Percentiles rank a stretch among this genome's conserved stretches.
These are phyloP conservation scores for Etheostoma spectabile DNA, from an alignment of 2,113 vertebrate genomes.

Conservation along the genomic window DNA sequence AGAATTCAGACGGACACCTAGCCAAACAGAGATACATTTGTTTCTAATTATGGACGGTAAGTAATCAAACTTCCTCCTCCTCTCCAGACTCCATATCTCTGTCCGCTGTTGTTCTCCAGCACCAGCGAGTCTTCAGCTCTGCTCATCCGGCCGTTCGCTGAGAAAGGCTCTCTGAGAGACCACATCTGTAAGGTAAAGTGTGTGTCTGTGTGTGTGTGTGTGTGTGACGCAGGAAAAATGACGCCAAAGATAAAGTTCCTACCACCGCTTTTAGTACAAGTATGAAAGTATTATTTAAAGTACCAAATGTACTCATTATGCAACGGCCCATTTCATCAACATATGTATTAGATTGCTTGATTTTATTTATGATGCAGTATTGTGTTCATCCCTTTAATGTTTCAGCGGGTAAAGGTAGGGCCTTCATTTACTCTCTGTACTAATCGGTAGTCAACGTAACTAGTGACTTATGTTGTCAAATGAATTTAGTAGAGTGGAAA, in stretches of 20 bases:
- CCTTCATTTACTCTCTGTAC: too few relatives aligned
- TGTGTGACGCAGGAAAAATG: too few relatives aligned
- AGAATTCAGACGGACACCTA: neutral
- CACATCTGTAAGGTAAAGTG: conserved; percentile 94
- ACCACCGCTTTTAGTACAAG: too few relatives aligned
- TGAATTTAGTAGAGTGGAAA: neutral
- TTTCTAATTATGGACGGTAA: neutral
- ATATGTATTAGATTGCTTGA: too few relatives aligned
- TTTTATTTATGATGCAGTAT: too few relatives aligned
- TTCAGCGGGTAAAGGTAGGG: neutral
- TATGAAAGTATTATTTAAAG: too few relatives aligned
- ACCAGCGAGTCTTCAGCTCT: conserved; percentile 93
- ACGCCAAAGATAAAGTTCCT: too few relatives aligned
- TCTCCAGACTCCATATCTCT: conserved; percentile 90
- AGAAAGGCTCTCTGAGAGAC: conserved; percentile 95
- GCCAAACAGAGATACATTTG: neutral
- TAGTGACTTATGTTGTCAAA: neutral
- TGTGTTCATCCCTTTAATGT: too few relatives aligned
- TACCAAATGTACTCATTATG: too few relatives aligned
- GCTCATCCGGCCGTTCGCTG: conserved; percentile 92
- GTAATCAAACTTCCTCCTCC: neutral
- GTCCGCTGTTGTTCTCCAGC: conserved; percentile 91
- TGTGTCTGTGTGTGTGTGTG: too few relatives aligned
- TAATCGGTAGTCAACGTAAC: too few relatives aligned
- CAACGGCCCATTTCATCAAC: too few relatives aligned